Conservation (phyloP, 2,888 invertebrate species). For the Heliconius hortense region DNA sequence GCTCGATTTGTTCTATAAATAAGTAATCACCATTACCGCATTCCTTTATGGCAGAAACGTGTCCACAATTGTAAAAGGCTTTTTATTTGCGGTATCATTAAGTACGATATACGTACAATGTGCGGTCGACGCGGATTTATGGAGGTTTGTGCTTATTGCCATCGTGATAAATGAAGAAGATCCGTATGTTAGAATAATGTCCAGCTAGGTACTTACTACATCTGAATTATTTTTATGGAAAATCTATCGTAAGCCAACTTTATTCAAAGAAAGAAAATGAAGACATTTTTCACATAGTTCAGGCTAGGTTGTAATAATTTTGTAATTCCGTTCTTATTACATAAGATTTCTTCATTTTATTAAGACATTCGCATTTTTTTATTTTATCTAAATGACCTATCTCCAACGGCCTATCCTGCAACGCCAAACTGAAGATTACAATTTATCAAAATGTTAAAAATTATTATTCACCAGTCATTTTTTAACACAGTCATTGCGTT, state of each 20-base stretch:
- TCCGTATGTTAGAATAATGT: conserved; percentile 34
- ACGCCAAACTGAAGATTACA: too few relatives aligned
- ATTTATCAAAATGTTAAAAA: background rate
- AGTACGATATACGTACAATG: conserved; percentile 50
- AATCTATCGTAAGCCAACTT: background rate
- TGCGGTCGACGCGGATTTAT: conserved; percentile 60
- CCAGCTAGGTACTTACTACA: conserved; percentile 10
- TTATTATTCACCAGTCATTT: background rate
- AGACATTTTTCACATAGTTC: too few relatives aligned
- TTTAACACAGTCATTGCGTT: background rate
- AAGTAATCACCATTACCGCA: conserved; percentile 27
- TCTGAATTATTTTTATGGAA: background rate
- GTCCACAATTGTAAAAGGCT: conserved; percentile 39
- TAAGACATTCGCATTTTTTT: too few relatives aligned
- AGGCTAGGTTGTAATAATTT: background rate
- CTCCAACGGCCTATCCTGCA: too few relatives aligned
- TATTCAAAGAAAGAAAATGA: background rate
- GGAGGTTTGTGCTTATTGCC: conserved; percentile 63
- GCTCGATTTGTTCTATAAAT: conserved; percentile 27
- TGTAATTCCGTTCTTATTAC: too few relatives aligned
- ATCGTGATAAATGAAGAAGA: conserved; percentile 65
- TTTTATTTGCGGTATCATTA: conserved; percentile 67
- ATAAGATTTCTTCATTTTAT: too few relatives aligned
- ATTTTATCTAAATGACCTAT: too few relatives aligned
- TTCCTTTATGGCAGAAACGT: conserved; percentile 25